Conservation (phyloP, 2,113 vertebrate genomes). For the Hepsetus odoe region DNA sequence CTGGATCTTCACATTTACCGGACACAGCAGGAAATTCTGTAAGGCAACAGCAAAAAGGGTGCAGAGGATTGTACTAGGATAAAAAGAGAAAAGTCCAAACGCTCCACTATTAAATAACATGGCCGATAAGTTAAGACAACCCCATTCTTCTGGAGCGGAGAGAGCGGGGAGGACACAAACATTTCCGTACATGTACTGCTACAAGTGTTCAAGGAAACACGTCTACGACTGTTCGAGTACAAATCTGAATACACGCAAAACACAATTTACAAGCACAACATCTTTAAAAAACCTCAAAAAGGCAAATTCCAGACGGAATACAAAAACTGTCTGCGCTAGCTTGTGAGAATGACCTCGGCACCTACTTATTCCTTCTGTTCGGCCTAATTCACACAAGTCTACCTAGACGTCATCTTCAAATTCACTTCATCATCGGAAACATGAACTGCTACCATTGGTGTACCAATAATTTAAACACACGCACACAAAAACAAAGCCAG, state of each 20-base stretch:
- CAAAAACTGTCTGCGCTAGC: conserved; percentile 28
- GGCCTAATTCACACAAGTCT: conserved; percentile 40
- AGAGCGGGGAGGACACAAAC: conserved; percentile 18
- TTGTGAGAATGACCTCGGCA: conserved; percentile 41
- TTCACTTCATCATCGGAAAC: conserved; percentile 22
- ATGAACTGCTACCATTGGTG: conserved; percentile 43
- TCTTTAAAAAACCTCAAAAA: conserved; percentile 39
- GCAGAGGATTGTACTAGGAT: conserved; percentile 21
- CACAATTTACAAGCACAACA: conserved; percentile 52
- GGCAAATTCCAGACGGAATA: conserved; percentile 35
- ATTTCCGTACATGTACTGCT: conserved; percentile 42
- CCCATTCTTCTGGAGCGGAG: conserved; percentile 7
- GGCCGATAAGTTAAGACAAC: conserved; percentile 38
- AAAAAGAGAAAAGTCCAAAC: conserved; percentile 27
- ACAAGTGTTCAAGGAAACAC: conserved; percentile 55
- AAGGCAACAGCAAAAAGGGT: conserved; percentile 51
- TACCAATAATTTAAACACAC: conserved; percentile 47
- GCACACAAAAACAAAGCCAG: conserved; percentile 40
- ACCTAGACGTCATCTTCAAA: conserved; percentile 38
- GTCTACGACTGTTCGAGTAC: conserved; percentile 42
- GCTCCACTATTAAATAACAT: conserved; percentile 38
- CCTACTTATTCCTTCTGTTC: conserved; percentile 33
- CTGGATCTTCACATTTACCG: neutral
- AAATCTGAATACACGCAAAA: conserved; percentile 42
- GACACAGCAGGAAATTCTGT: conserved; percentile 36